A percentile compares a stretch with the other conserved stretches of the same genome.
These are phyloP conservation scores for Muricea muricata DNA, from an alignment of 92 coral and sea anemone species.

Conservation along the genomic window DNA sequence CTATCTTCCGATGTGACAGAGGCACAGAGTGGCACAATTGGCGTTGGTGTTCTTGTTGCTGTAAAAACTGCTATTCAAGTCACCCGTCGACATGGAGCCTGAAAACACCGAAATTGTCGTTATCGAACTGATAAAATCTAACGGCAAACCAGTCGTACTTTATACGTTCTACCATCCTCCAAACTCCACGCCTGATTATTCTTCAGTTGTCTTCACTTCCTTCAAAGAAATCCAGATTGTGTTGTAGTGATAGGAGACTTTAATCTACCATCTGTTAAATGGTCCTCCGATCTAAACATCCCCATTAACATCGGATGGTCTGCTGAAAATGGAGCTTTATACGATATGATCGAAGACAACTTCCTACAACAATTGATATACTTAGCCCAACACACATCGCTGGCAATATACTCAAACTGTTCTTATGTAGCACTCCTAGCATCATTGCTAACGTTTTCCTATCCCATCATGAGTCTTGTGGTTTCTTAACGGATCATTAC, in stretches of 20 bases:
- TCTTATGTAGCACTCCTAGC: slow-evolving; percentile 27
- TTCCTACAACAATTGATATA: slow-evolving; percentile 32
- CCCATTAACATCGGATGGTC: slow-evolving; percentile 51
- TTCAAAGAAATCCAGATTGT: slow-evolving; percentile 42
- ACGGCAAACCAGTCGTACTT: slow-evolving; percentile 48
- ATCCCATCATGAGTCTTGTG: slow-evolving; percentile 17
- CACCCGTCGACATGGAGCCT: slow-evolving; percentile 37
- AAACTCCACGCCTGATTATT: slow-evolving; percentile 39
- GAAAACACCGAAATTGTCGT: slow-evolving; percentile 60
- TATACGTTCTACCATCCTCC: slow-evolving; percentile 65
- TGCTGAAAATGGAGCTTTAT: slow-evolving; percentile 38
- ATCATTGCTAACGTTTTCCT: slow-evolving; percentile 49
- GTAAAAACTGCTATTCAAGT: slow-evolving; percentile 46
- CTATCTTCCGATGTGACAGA: background rate
- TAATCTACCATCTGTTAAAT: slow-evolving; percentile 52
- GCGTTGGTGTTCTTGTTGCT: slow-evolving; percentile 59
- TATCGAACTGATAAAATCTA: slow-evolving; percentile 38
- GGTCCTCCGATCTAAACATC: slow-evolving; percentile 38
- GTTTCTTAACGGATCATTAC: slow-evolving; percentile 62
- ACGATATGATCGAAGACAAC: slow-evolving; percentile 49
- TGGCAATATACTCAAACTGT: slow-evolving; percentile 40
- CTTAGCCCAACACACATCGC: slow-evolving; percentile 58
- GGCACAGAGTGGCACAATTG: slow-evolving; percentile 13
- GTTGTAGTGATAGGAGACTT: slow-evolving; percentile 34
- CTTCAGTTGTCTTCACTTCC: slow-evolving; percentile 19